Evolutionary conservation across 2,888 invertebrate genomes (phyloP).

Genomic region (Gymnocheta viridis): DNA sequence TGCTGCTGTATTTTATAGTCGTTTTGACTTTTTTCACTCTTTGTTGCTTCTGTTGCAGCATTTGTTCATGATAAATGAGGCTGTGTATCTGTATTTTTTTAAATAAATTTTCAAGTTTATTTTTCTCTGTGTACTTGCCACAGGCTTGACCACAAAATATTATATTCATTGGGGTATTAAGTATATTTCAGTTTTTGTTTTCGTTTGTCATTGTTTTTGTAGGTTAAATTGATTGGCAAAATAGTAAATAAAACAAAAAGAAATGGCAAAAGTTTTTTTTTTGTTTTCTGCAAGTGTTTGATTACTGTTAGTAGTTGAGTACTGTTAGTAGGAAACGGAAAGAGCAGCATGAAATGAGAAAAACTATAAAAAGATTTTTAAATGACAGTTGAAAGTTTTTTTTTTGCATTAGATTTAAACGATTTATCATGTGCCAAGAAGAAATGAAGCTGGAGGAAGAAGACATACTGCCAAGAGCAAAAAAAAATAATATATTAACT

Average conservation of each 20-base stretch:
- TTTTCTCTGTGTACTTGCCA: slow-evolving; percentile 21
- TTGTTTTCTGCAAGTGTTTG: slow-evolving; percentile 28
- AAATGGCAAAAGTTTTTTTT: slow-evolving; percentile 45
- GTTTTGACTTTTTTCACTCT: slow-evolving; percentile 39
- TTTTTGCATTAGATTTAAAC: neutral
- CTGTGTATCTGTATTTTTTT: slow-evolving; percentile 13
- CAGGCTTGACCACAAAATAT: slow-evolving; percentile 65
- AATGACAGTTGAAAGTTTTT: slow-evolving; percentile 34
- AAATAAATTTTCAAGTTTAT: slow-evolving; percentile 26
- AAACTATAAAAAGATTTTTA: slow-evolving; percentile 15
- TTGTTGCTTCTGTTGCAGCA: slow-evolving; percentile 12
- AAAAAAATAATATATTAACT: neutral
- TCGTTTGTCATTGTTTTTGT: slow-evolving; percentile 26
- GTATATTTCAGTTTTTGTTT: slow-evolving; percentile 22
- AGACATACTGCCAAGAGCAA: neutral
- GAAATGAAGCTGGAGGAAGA: neutral
- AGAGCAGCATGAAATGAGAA: neutral
- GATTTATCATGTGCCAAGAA: slow-evolving; percentile 13
- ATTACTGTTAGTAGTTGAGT: slow-evolving; percentile 23
- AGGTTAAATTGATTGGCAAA: slow-evolving; percentile 68
- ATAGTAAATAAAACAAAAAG: slow-evolving; percentile 48
- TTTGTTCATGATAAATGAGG: slow-evolving; percentile 59
- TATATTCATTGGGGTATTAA: slow-evolving; percentile 63
- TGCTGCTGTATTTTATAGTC: slow-evolving; percentile 32
- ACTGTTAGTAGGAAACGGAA: slow-evolving; percentile 24